phyloP scores from a whole-genome alignment of 1,140 invertebrate species.

The Dufourea novaeangliae region DNA sequence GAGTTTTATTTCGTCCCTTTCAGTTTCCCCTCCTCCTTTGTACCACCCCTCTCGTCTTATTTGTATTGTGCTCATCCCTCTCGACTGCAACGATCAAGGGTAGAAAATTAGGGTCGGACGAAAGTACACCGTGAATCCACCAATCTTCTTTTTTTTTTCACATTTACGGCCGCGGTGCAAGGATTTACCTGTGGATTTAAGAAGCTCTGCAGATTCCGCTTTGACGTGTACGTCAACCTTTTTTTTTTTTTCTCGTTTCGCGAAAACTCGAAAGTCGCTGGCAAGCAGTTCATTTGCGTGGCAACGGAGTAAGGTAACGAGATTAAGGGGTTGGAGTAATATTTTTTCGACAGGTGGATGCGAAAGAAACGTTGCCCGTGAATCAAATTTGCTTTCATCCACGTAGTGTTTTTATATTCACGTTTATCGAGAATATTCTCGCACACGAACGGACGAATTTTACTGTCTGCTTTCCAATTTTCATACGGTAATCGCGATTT shows the following conservation, averaged over 20 bases:
- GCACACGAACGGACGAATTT: background rate
- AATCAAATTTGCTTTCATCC: constrained; percentile 3
- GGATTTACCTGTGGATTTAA: constrained; percentile 1
- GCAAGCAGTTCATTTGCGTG: constrained; percentile 14
- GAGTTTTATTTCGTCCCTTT: constrained; percentile 14
- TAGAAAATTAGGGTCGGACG: constrained; percentile 57
- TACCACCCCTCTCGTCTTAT: constrained; percentile 24
- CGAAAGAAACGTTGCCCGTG: background rate
- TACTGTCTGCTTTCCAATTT: background rate
- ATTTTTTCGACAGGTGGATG: background rate
- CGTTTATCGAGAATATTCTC: background rate
- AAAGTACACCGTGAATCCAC: constrained; percentile 60
- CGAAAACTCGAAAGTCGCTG: background rate
- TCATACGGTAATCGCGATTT: background rate
- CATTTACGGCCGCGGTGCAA: background rate
- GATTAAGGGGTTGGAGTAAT: background rate
- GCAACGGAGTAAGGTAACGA: background rate
- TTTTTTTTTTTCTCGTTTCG: background rate
- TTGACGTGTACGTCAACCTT: too few relatives aligned
- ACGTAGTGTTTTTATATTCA: background rate
- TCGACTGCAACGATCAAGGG: constrained; percentile 60
- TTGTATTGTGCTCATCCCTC: constrained; percentile 49
- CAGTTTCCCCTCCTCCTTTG: constrained; percentile 25
- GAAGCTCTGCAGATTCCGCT: too few relatives aligned
- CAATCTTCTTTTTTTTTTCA: background rate